These are phyloP conservation scores for Trochalopteron elliotii DNA, from an alignment of 2,113 vertebrate genomes.

Conservation along the genomic window DNA sequence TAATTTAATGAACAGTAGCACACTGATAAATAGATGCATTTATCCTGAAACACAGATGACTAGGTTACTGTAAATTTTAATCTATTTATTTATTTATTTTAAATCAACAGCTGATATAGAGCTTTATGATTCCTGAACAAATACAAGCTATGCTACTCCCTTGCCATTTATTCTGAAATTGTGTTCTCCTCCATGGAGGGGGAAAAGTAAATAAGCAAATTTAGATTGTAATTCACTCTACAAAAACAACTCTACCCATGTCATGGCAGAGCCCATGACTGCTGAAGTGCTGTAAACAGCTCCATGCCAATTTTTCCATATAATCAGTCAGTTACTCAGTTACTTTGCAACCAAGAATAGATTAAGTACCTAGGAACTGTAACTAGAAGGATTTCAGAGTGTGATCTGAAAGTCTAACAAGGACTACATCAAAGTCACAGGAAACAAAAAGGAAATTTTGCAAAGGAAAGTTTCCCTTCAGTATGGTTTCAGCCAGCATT, in stretches of 20 bases:
- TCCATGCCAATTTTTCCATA: not conserved
- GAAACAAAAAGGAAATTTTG: not conserved
- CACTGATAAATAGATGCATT: not conserved
- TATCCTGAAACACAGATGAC: not conserved
- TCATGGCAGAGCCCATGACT: not conserved
- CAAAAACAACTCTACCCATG: not conserved
- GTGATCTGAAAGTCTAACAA: not conserved
- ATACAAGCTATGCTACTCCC: not conserved
- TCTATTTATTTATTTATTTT: not conserved
- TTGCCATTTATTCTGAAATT: conserved; percentile 8
- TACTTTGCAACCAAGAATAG: not conserved
- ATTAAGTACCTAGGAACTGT: not conserved
- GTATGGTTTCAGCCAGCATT: not conserved
- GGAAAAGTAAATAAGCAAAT: not conserved
- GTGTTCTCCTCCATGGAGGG: not conserved
- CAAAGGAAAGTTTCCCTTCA: not conserved
- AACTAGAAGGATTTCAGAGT: not conserved
- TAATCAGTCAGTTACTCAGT: not conserved
- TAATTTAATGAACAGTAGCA: not conserved
- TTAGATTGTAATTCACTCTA: not conserved
- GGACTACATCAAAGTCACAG: not conserved
- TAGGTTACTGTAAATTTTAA: not conserved
- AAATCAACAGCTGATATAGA: not conserved
- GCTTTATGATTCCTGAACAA: not conserved
- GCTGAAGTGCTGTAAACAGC: not conserved